phyloP scores from a whole-genome alignment of 2,888 invertebrate genomes.

The Selenia dentaria region DNA sequence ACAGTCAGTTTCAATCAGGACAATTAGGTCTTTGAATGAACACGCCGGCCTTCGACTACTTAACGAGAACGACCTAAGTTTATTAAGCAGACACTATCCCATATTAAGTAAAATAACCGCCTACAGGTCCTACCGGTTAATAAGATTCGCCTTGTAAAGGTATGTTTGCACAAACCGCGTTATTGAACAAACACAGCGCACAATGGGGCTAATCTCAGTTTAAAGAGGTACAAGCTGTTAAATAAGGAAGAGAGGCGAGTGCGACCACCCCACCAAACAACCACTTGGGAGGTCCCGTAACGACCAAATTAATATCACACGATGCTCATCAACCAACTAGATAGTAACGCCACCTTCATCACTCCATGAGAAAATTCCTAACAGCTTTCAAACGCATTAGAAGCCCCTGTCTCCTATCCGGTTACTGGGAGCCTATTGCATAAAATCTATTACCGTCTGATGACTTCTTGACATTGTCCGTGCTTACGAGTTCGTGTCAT shows the following conservation, averaged over 20 bases:
- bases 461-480: constrained; percentile 41
- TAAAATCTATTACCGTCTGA: constrained; percentile 48
- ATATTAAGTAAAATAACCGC: constrained; percentile 51
- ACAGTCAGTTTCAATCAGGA: constrained; percentile 43
- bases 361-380: constrained; percentile 50
- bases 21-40: constrained; percentile 38
- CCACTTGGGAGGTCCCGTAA: constrained; percentile 72
- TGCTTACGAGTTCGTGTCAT: constrained; percentile 41
- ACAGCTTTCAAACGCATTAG: constrained; percentile 22
- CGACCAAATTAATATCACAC: constrained; percentile 68
- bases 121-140: constrained; percentile 44
- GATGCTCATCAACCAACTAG: constrained; percentile 36
- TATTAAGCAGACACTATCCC: constrained; percentile 52
- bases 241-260: constrained; percentile 49
- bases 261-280: constrained; percentile 46
- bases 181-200: constrained; percentile 28
- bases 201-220: constrained; percentile 50
- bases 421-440: constrained; percentile 33
- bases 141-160: constrained; percentile 41
- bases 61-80: constrained; percentile 40
- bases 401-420: constrained; percentile 7
- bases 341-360: constrained; percentile 44
- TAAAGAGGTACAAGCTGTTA: constrained; percentile 54
- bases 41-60: constrained; percentile 47
- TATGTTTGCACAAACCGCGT: constrained; percentile 40